A percentile compares a stretch with the other conserved stretches of the same genome.
These are phyloP conservation scores for Macrochelys suwanniensis DNA, from an alignment of 2,797 vertebrate genomes.

Conservation along the genomic window DNA sequence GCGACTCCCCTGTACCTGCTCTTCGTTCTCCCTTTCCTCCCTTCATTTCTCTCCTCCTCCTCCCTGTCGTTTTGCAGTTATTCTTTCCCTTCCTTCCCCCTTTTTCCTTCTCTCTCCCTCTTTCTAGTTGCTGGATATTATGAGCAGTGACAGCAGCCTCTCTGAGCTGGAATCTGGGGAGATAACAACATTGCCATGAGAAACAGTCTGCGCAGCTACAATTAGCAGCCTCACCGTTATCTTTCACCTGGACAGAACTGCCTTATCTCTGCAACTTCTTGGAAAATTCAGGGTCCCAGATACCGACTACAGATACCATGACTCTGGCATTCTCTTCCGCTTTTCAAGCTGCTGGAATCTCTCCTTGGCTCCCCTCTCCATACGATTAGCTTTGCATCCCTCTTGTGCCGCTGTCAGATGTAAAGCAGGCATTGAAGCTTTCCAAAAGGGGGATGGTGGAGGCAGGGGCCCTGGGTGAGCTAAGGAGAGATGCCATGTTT, in stretches of 20 bases:
- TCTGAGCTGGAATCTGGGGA: constrained; percentile 67
- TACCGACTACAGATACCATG: constrained; percentile 36
- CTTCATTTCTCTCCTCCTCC: background rate
- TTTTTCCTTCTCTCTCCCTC: background rate
- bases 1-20: background rate
- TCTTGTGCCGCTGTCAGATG: constrained; percentile 46
- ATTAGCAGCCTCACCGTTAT: constrained; percentile 66
- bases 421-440: constrained; percentile 42
- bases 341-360: constrained; percentile 60
- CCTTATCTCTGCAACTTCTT: constrained; percentile 52
- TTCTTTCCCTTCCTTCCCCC: background rate
- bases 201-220: constrained; percentile 60
- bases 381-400: constrained; percentile 39
- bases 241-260: constrained; percentile 70
- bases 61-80: background rate
- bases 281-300: constrained; percentile 65
- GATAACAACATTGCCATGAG: constrained; percentile 65
- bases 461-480: background rate
- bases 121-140: constrained; percentile 47
- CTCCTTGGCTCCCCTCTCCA: constrained; percentile 44
- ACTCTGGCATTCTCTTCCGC: constrained; percentile 28
- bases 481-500: background rate
- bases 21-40: background rate
- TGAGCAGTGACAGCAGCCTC: constrained; percentile 55
- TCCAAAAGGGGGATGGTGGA: background rate